These are phyloP conservation scores for Agrochola circellaris DNA, from an alignment of 2,888 invertebrate genomes.

Conservation along the genomic window DNA sequence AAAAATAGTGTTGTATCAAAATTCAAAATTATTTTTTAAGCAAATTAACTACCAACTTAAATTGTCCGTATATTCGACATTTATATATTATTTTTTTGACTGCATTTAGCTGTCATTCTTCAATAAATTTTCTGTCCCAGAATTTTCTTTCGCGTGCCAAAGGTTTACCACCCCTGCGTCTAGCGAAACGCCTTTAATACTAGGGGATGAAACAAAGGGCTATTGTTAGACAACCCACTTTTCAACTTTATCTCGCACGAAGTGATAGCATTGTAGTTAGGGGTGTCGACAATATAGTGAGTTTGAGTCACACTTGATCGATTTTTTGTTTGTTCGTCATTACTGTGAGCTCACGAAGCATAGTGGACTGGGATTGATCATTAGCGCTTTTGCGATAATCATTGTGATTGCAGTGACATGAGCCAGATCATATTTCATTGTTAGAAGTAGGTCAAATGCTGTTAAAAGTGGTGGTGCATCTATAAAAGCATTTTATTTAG, in stretches of 20 bases:
- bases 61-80: no score
- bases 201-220: slow-evolving; percentile 52
- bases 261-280: slow-evolving; percentile 42
- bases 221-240: slow-evolving; percentile 61
- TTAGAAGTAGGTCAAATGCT: not conserved
- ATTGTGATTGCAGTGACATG: not conserved
- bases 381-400: slow-evolving; percentile 14
- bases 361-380: slow-evolving; percentile 5
- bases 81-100: no score
- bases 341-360: not conserved
- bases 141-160: not conserved
- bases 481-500: not conserved
- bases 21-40: no score
- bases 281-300: slow-evolving; percentile 30
- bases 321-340: slow-evolving; percentile 24
- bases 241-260: slow-evolving; percentile 55
- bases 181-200: slow-evolving; percentile 43
- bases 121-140: not conserved
- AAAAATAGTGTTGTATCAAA: no score
- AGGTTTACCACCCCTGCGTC: slow-evolving; percentile 21
- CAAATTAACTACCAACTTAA: no score
- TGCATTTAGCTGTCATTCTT: not conserved
- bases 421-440: not conserved
- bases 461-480: not conserved
- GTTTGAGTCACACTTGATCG: slow-evolving; percentile 30